Percentiles rank a stretch among this genome's conserved stretches.
phyloP scores from a whole-genome alignment of 1,140 invertebrate genomes.

The Dendrolimus punctatus region DNA sequence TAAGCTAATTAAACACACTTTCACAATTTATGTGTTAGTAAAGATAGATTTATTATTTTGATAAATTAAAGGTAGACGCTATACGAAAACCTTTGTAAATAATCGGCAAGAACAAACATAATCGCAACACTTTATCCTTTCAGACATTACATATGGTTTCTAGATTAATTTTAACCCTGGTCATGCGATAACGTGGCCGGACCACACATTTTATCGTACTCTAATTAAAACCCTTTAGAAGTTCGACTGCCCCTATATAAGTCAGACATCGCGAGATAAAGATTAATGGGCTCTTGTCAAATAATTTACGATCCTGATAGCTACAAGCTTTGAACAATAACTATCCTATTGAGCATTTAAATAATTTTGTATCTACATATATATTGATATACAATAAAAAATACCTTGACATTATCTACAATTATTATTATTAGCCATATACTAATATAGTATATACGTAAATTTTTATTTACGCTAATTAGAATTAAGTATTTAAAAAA shows the following conservation, averaged over 20 bases:
- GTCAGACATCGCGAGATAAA: constrained; percentile 50
- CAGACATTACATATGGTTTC: constrained; percentile 37
- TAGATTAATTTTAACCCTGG: constrained; percentile 42
- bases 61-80: too few relatives aligned
- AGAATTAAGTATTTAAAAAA: too few relatives aligned
- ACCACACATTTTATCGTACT: constrained; percentile 56
- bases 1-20: too few relatives aligned
- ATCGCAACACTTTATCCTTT: constrained; percentile 24
- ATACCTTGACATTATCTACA: too few relatives aligned
- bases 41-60: too few relatives aligned
- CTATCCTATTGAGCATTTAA: constrained; percentile 21
- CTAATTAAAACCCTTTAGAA: constrained; percentile 56
- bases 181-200: constrained; percentile 43
- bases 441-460: too few relatives aligned
- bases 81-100: too few relatives aligned
- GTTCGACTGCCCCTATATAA: constrained; percentile 31
- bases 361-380: constrained; percentile 9
- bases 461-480: too few relatives aligned
- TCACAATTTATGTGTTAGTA: too few relatives aligned
- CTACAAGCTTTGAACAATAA: constrained; percentile 14
- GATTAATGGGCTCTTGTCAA: constrained; percentile 52
- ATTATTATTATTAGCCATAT: too few relatives aligned
- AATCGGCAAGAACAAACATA: constrained; percentile 9
- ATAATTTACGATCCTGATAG: constrained; percentile 56
- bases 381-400: too few relatives aligned